These are phyloP conservation scores for Bombus waltoni DNA, from an alignment of 1,140 invertebrate species.

Conservation along the genomic window DNA sequence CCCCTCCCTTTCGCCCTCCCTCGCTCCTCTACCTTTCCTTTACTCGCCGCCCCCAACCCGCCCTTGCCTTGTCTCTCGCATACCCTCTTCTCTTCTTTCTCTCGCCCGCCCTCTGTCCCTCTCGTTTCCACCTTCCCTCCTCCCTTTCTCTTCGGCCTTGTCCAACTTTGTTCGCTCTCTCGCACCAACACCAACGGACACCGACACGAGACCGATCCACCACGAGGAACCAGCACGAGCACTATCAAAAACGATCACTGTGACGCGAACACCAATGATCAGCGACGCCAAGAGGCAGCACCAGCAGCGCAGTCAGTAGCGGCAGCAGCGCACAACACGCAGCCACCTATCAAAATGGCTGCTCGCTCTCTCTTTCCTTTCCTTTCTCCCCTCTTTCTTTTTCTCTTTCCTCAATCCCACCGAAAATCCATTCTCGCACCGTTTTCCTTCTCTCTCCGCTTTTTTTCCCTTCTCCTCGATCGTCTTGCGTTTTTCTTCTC, in stretches of 20 bases:
- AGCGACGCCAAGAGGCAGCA: slow-evolving; percentile 49
- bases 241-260: slow-evolving; percentile 49
- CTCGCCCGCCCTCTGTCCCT: not conserved
- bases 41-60: not conserved
- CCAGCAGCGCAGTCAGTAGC: slow-evolving; percentile 56
- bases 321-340: slow-evolving; percentile 66
- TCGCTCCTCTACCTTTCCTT: not conserved
- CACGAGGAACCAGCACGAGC: slow-evolving; percentile 46
- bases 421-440: not conserved
- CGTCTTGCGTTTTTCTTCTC: not conserved
- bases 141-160: not conserved
- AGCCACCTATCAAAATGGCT: slow-evolving; percentile 74
- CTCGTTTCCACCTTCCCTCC: not conserved
- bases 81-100: slow-evolving; percentile 54
- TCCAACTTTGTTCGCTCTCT: not conserved
- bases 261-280: slow-evolving; percentile 54
- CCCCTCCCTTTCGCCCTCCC: too few relatives aligned
- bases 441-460: not conserved
- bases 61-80: not conserved
- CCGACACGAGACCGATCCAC: slow-evolving; percentile 45
- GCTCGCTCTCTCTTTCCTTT: slow-evolving; percentile 63
- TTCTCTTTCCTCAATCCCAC: not conserved
- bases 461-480: slow-evolving; percentile 1
- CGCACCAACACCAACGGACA: slow-evolving; percentile 20
- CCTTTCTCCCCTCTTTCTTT: slow-evolving; percentile 9